Evolutionary conservation across 1,140 invertebrate species (phyloP), one percentile per base, ranked within the genome.

Genomic region (Neodiprion pinetum): DNA sequence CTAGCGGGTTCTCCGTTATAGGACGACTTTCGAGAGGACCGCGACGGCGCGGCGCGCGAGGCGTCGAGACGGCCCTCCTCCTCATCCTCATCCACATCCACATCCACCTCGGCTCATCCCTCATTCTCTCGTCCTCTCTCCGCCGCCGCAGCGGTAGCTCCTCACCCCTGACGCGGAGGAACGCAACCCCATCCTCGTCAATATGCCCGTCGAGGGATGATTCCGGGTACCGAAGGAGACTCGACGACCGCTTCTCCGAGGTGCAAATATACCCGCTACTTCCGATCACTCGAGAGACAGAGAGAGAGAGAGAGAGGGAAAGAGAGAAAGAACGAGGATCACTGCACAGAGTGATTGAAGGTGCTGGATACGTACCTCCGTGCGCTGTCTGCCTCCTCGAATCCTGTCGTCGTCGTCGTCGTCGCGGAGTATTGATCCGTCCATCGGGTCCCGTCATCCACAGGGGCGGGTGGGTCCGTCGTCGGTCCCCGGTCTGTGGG

Each of bases 1-100:
- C 70, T 21, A 67, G 67, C 68, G 74, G 21, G 53, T 21, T 14
- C 49, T 68, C 50, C 40, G 21, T 21, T 67, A 47, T 40, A 47
- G 21, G 65, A 17, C 71, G 67, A 72, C 71, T 53, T 65, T 65
- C 50, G 53, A 65, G 48, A 67, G 61, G 50, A 49, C 17, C 72
- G 66, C 72, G 65, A 73, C 48, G 72, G 68, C 65, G 50, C 72
- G 72, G 40, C 72, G 72, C 72, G 72, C 40, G 23, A 73, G 28
- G 28, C 28, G 28, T 40, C 28, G 28, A 40, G 28, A 40, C 72
- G 67, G 12, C 61, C 50, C 14, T 40, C 65, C 50, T 73, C 11
- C 71, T 40, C 14, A 69, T 50, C 66, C 12, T 69, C 66, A 67
- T 69, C 47, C 7, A 12, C 28, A 67, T 67, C 10, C 7, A 1